Evolutionary conservation across 2,888 invertebrate species (phyloP).

Genomic region (Lithosia quadra): DNA sequence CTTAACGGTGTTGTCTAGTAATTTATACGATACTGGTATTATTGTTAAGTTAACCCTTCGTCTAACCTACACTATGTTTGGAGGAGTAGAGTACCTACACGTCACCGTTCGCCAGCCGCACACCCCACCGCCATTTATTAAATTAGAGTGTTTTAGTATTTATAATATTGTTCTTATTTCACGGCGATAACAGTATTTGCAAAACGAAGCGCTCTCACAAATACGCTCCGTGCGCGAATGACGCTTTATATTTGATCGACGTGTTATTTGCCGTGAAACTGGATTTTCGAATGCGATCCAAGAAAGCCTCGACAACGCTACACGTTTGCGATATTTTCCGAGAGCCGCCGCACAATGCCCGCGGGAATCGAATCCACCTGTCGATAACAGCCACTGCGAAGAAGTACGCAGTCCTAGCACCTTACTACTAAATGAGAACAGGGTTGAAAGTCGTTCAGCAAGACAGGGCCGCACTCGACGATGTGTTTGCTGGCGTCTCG

Average conservation of each 20-base stretch:
- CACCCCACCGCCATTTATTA: too few relatives aligned
- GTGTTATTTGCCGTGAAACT: constrained; percentile 42
- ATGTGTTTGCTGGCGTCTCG: constrained; percentile 24
- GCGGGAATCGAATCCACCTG: constrained; percentile 52
- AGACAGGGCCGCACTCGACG: constrained; percentile 4
- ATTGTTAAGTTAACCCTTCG: too few relatives aligned
- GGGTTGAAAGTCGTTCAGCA: constrained; percentile 11
- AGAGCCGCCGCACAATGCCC: constrained; percentile 35
- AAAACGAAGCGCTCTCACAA: neutral
- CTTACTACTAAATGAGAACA: constrained; percentile 11
- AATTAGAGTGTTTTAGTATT: too few relatives aligned
- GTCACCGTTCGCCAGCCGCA: too few relatives aligned
- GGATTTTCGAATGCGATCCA: constrained; percentile 30
- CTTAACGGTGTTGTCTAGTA: too few relatives aligned
- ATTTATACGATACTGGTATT: too few relatives aligned
- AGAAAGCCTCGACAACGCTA: constrained; percentile 23
- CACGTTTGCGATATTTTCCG: constrained; percentile 34
- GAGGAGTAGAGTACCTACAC: too few relatives aligned
- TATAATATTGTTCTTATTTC: too few relatives aligned
- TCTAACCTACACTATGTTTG: too few relatives aligned
- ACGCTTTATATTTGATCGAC: constrained; percentile 37
- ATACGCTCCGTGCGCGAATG: constrained; percentile 4
- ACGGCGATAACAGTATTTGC: neutral
- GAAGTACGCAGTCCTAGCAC: neutral
- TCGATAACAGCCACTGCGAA: constrained; percentile 36